A percentile compares a stretch with the other conserved stretches of the same genome.
Conservation (phyloP, 2,113 vertebrate genomes). For the Onychostoma macrolepis region DNA sequence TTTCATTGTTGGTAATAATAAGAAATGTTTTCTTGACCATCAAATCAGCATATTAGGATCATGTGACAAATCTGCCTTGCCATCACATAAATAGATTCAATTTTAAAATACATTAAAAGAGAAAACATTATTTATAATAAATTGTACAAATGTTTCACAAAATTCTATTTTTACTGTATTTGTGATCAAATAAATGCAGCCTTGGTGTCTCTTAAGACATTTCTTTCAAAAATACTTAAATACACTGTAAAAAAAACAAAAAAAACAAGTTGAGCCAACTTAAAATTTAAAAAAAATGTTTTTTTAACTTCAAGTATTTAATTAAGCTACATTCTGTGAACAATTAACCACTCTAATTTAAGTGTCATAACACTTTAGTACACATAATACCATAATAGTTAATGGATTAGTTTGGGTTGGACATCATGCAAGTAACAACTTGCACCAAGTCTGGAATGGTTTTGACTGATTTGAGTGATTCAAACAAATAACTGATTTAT, state of each 20-base stretch:
- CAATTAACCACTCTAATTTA: not conserved
- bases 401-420: not conserved
- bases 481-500: not conserved
- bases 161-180: not conserved
- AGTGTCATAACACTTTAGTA: not conserved
- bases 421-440: not conserved
- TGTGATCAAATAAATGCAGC: not conserved
- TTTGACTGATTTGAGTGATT: not conserved
- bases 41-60: not conserved
- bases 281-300: too few species aligned
- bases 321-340: not conserved
- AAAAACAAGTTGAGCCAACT: too few species aligned
- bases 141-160: not conserved
- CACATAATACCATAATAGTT: not conserved
- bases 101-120: too few species aligned
- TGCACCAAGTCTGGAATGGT: not conserved
- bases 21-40: not conserved
- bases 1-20: not conserved
- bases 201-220: not conserved
- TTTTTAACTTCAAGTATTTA: too few species aligned
- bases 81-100: too few species aligned
- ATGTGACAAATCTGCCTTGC: not conserved
- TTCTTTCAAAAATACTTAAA: not conserved
- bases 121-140: too few species aligned
- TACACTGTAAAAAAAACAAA: too few species aligned